These are phyloP conservation scores for Siniperca scherzeri DNA, from an alignment of 2,797 vertebrate species.

Conservation along the genomic window DNA sequence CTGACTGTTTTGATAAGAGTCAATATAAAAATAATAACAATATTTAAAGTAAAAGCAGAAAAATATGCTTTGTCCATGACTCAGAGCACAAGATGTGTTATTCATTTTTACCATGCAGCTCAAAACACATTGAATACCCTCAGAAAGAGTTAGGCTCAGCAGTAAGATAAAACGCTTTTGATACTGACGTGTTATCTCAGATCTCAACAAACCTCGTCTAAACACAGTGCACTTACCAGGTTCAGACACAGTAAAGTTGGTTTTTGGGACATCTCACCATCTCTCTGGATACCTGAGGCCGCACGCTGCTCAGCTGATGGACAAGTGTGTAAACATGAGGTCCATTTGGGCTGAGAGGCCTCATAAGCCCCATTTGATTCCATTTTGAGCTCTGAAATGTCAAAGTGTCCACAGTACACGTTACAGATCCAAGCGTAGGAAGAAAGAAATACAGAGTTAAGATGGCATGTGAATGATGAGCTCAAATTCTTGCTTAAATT, in stretches of 20 bases:
- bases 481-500: neutral
- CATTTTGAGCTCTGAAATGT: constrained; percentile 67
- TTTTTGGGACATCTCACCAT: constrained; percentile 78
- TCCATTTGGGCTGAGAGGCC: constrained; percentile 81
- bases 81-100: constrained; percentile 26
- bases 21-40: constrained; percentile 32
- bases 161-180: constrained; percentile 71
- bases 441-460: constrained; percentile 25
- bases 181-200: constrained; percentile 75
- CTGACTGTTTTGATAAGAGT: constrained; percentile 35
- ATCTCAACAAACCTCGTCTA: constrained; percentile 81
- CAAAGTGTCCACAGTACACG: constrained; percentile 52
- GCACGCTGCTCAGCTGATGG: constrained; percentile 78
- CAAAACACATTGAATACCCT: constrained; percentile 27
- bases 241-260: constrained; percentile 61
- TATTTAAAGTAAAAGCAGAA: constrained; percentile 29
- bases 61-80: neutral
- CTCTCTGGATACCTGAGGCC: constrained; percentile 79
- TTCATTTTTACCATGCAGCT: constrained; percentile 19
- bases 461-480: constrained; percentile 28
- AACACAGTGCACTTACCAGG: constrained; percentile 84
- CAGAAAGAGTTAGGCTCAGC: constrained; percentile 42
- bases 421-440: constrained; percentile 38
- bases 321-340: constrained; percentile 87
- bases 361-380: constrained; percentile 79